Base-by-base conservation (phyloP, 2,888 invertebrate genomes). In the Sarcophaga rosellei region DNA sequence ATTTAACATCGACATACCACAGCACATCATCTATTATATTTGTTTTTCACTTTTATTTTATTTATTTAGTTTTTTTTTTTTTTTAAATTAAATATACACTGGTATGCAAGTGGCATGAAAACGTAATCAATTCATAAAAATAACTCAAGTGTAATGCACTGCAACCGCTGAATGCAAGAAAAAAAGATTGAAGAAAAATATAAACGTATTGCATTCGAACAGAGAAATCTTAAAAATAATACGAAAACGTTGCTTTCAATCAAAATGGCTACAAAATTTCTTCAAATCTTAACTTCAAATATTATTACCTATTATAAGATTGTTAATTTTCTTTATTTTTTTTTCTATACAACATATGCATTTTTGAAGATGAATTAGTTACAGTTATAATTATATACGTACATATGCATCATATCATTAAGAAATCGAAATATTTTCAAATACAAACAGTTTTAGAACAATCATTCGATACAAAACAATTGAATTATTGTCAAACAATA, bases 71-170 rank as follows among this genome's bases (percentile, higher is more conserved):
- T 47, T 20, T 57, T 74, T 15, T 53, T 69, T 47, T 11, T 68
- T 20, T 35, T 25, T 3, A 4, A 35, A 35, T 35, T 35, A 35
- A 35, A 35, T 15, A 12, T 23, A 59, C 72, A 25, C 61, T 75
- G 68, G 17, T 44, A 57, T 63, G 68, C 35, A 78, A 78, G 78
- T 75, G 79, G 75, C 82, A 82, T 82, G 65, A 75, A 78, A 84
- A 79, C 35, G 75, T 70, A 75, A 84, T 70, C 84, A 75, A 80
- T 84, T 84, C 73, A 80, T 68, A 63, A 70, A 86, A 86, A 81
- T 78, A 84, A 72, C 84, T 84, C 78, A 81, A 75, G 77, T 84
- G 86, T 81, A 78, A 78, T 77, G 80, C 73, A 83, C 80, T 80
- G 76, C 62, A 77, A 73, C 75, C 20, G 57, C 47, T 65, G 17